Base-by-base conservation (phyloP, 2,113 vertebrate species). In the Tyto alba region DNA sequence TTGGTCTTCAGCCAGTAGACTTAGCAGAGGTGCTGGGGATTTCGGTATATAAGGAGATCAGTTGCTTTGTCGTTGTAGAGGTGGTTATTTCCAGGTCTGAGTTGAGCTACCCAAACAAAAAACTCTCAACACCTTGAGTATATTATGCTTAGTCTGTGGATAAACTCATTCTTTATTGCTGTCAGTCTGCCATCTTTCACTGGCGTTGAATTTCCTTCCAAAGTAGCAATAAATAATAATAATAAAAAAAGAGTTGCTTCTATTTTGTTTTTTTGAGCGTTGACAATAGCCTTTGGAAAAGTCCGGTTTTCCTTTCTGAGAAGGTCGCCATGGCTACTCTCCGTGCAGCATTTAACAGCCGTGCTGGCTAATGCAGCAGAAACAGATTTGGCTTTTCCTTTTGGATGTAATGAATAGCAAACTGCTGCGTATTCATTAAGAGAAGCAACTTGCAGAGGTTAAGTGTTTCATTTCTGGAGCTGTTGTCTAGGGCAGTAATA, bases 381-480 rank as follows among this genome's bases (percentile, higher is more conserved):
- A 96, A 85, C 89, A 94, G 74, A 59, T 80, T 95, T 78, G 94
- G 77, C 86, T 63, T 94, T 92, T 94, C 87, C 76, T 94, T 38
- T 56, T 75, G 86, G 41, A 34, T 85, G 66, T 86, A 85, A 69
- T 94, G 95, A 89, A 59, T 77, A 92, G 94, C 71, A 82, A 84
- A 71, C 86, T 85, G 79, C 94, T 86, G 84, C 3, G 40, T 81
- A 43, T 92, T 97, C 89, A 85, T 90, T 91, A 94, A 85, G 87
- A 85, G 78, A 75, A 89, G 89, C 88, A n/a, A 59, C 93, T 96
- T 13, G 45, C 85, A 92, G 95, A 96, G 96, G 96, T 96, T 74
- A 96, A 97, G 73, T 90, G 89, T 92, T 92, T 97, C 91, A 64
- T 96, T 96, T 95, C 89, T 85, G 93, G 82, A 96, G 89, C 90